Conservation (phyloP, 2,888 invertebrate genomes). For the Rhimphoctona megacephalus region DNA sequence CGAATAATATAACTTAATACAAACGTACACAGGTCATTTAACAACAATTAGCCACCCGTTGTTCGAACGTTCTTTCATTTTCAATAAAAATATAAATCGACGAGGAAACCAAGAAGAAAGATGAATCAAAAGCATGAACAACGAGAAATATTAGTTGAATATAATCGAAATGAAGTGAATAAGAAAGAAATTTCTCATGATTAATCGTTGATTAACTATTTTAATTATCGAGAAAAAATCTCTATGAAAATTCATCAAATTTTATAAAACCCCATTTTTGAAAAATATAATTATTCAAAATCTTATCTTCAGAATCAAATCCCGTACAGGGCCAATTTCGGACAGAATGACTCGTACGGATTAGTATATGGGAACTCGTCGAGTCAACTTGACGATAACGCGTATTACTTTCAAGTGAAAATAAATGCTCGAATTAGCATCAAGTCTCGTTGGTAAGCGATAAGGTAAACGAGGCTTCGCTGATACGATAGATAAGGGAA, state of each 20-base stretch:
- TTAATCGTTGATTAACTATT: no score
- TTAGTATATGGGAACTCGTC: constrained; percentile 38
- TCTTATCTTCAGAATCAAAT: not conserved
- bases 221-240: not conserved
- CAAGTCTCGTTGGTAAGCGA: constrained; percentile 75
- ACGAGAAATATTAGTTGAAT: not conserved
- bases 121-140: not conserved
- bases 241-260: not conserved
- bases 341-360: constrained; percentile 19
- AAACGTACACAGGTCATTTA: not conserved
- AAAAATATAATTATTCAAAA: no score
- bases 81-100: not conserved
- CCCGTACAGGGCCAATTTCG: not conserved
- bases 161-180: not conserved
- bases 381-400: constrained; percentile 64
- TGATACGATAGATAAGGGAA: constrained; percentile 77
- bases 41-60: not conserved
- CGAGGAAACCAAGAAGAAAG: not conserved
- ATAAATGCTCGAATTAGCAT: constrained; percentile 81
- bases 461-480: constrained; percentile 79
- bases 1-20: not conserved
- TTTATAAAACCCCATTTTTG: not conserved
- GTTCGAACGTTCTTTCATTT: not conserved
- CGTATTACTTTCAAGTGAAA: constrained; percentile 75
- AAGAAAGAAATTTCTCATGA: not conserved